Percentiles rank a stretch among this genome's conserved stretches.
Conservation (phyloP, 1,140 invertebrate species). For the Daktulosphaira vitifoliae region DNA sequence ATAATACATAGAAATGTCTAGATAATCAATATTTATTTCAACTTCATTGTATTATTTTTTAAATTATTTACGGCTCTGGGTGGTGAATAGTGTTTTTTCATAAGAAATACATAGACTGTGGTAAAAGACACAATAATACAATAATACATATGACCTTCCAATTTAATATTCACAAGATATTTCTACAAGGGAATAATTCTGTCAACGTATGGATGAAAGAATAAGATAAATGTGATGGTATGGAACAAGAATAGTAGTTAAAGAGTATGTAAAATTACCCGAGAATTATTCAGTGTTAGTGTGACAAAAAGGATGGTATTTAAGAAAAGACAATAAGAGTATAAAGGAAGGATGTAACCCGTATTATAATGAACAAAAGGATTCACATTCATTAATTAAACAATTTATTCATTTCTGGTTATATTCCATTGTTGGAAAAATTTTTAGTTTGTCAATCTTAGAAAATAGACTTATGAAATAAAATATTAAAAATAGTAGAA, state of each 20-base stretch:
- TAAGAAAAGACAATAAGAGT: conserved; percentile 5
- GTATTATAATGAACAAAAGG: background rate
- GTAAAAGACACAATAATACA: background rate
- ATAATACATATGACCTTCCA: background rate
- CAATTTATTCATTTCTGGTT: background rate
- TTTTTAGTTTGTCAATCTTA: background rate
- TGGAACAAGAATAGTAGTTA: background rate
- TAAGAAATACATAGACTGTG: no score
- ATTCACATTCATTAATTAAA: no score
- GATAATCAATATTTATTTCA: no score
- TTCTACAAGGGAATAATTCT: background rate
- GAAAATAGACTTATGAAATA: no score
- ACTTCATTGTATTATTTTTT: no score
- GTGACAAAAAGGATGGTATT: background rate
- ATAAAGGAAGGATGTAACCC: background rate
- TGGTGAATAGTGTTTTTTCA: no score
- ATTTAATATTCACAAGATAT: background rate
- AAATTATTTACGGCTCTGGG: no score
- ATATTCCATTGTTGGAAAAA: conserved; percentile 8
- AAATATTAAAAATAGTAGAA: no score
- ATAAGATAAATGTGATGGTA: background rate
- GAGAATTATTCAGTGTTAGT: conserved; percentile 13
- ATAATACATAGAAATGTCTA: no score
- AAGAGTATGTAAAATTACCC: conserved; percentile 8
- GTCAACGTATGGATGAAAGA: background rate